Base-by-base conservation (phyloP, 2,113 vertebrate species). In the Rynchops niger region DNA sequence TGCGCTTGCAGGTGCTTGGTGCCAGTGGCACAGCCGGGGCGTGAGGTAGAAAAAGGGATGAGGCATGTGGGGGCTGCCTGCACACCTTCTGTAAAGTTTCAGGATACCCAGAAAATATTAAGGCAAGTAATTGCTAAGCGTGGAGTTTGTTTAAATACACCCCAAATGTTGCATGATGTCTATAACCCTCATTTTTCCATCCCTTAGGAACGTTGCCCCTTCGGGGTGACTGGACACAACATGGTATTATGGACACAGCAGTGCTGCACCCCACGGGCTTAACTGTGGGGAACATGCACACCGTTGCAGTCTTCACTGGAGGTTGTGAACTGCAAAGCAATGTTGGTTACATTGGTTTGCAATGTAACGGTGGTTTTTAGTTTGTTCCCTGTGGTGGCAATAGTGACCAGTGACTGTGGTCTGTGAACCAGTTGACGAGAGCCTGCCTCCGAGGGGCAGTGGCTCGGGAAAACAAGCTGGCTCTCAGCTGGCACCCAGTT, bases 181-280 rank as follows among this genome's bases (percentile, higher is more conserved):
- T 86, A 4, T 55, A 65, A 77, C 7, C 17, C 21, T 4, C 12
- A 1, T 22, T 92, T 82, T 90, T 59, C n/a, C 11, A 0, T 76
- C 32, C 71, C 73, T 63, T 9, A 15, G 11, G 45, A 67, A 34
- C 0, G 1, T 32, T 52, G 30, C 20, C 29, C 17, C 25, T 36
- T 56, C 45, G 63, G 50, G 40, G 26, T 65, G 59, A 12, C 15
- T 26, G 63, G 18, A 7, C 67, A 6, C 11, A 15, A 4, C 11
- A 0, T 15, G 26, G 27, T 53, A 3, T 19, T 7, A 3, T 5
- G 22, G 30, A 6, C 36, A 7, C 3, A 22, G 0, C 9, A 22
- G n/a, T 1, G 21, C 45, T 34, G 43, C 27, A 23, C 30, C 0
- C 0, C 0, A 0, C 0, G 1, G 42, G 19, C 8, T 0, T 20